Percentiles rank a stretch among this genome's conserved stretches.
These are phyloP conservation scores for Caenorhabditis sp. DNA, from an alignment of 2,888 invertebrate species.

Conservation along the genomic window DNA sequence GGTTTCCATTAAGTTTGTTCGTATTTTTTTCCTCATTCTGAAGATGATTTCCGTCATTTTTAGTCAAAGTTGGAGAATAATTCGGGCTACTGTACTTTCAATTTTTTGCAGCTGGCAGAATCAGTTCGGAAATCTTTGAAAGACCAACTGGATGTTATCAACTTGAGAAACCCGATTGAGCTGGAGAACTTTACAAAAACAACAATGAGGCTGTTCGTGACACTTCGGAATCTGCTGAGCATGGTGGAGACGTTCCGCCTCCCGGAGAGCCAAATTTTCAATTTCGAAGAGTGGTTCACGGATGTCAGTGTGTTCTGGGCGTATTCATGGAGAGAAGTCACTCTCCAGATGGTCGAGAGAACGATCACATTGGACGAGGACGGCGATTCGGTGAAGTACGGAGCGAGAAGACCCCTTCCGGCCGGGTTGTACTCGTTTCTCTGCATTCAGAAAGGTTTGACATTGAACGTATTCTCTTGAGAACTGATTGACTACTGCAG, in stretches of 20 bases:
- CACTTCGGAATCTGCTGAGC: slow-evolving; percentile 20
- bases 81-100: no score
- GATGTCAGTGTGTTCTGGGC: slow-evolving; percentile 61
- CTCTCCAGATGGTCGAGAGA: slow-evolving; percentile 56
- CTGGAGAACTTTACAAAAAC: slow-evolving; percentile 58
- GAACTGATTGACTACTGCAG: no score
- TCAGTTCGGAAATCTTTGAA: slow-evolving; percentile 21
- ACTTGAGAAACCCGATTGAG: slow-evolving; percentile 33
- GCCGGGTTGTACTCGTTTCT: slow-evolving; percentile 63
- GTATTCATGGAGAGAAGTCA: slow-evolving; percentile 61
- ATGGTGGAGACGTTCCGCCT: slow-evolving; percentile 20
- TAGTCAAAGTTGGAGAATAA: no score
- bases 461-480: no score
- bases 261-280: slow-evolving; percentile 19
- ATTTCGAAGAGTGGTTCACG: slow-evolving; percentile 61
- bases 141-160: slow-evolving; percentile 20
- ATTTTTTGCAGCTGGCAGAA: slow-evolving; percentile 41
- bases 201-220: slow-evolving; percentile 59
- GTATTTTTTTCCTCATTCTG: no score
- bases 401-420: slow-evolving; percentile 57
- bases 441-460: slow-evolving; percentile 65
- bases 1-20: no score
- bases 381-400: slow-evolving; percentile 54
- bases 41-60: no score
- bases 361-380: slow-evolving; percentile 60